These are phyloP conservation scores for Acanthosepion pharaonis DNA, from an alignment of 2,888 invertebrate genomes.

Conservation along the genomic window DNA sequence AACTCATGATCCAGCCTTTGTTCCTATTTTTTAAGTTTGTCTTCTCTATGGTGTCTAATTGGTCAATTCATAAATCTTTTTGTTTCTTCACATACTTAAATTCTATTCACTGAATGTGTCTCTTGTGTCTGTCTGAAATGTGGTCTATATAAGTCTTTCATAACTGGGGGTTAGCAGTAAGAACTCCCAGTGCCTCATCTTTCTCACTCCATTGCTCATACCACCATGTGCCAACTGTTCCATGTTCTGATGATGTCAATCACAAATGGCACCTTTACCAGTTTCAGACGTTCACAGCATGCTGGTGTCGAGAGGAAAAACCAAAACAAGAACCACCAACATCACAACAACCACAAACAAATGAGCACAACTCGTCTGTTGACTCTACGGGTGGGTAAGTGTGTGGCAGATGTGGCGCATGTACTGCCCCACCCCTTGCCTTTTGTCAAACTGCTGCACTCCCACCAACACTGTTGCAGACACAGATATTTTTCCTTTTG, in stretches of 20 bases:
- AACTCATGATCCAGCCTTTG: not conserved
- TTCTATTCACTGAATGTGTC: not conserved
- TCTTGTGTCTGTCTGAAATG: not conserved
- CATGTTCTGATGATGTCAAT: not conserved
- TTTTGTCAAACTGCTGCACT: not conserved
- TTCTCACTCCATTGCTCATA: not conserved
- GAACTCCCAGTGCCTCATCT: not conserved
- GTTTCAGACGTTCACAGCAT: slow-evolving; percentile 21
- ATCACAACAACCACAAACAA: not conserved
- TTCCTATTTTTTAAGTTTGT: not conserved
- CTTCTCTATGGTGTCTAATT: not conserved
- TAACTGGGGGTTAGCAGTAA: not conserved
- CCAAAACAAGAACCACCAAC: not conserved
- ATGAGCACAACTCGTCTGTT: slow-evolving; percentile 9
- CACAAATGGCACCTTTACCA: not conserved
- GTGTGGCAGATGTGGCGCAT: not conserved
- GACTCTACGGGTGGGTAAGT: slow-evolving; percentile 22
- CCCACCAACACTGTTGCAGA: not conserved
- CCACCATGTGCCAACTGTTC: not conserved
- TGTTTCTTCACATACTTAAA: not conserved
- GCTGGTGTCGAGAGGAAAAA: slow-evolving; percentile 22
- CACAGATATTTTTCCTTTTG: not conserved
- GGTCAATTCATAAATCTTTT: too few relatives aligned
- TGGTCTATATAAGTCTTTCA: not conserved
- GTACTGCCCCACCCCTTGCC: not conserved